Evolutionary conservation across 2,888 invertebrate species (phyloP).

Genomic region (Napeogenes inachia): DNA sequence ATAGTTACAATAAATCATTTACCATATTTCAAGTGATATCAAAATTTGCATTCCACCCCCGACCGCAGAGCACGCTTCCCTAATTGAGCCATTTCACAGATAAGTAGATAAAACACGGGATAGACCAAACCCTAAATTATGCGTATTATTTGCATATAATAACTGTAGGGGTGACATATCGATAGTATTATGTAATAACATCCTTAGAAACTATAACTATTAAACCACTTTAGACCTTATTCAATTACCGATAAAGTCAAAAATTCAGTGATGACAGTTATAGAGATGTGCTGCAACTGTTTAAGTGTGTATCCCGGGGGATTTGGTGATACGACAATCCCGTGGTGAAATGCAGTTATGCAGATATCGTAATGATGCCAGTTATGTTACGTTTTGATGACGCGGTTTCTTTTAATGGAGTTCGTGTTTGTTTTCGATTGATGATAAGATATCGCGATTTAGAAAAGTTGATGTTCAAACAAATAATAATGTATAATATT

Average conservation of each 20-base stretch:
- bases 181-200: neutral
- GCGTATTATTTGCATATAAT: slow-evolving; percentile 75
- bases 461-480: neutral
- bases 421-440: slow-evolving; percentile 27
- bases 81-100: slow-evolving; percentile 77
- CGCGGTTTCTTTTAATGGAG: slow-evolving; percentile 36
- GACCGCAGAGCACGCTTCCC: slow-evolving; percentile 50
- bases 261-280: slow-evolving; percentile 9
- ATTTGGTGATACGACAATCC: slow-evolving; percentile 55
- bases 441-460: slow-evolving; percentile 5
- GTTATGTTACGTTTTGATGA: slow-evolving; percentile 49
- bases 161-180: slow-evolving; percentile 66
- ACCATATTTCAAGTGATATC: slow-evolving; percentile 66
- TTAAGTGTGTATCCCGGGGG: slow-evolving; percentile 42
- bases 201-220: neutral
- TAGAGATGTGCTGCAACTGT: slow-evolving; percentile 21
- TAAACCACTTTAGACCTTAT: slow-evolving; percentile 29
- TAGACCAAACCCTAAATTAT: slow-evolving; percentile 68
- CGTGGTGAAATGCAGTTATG: slow-evolving; percentile 64
- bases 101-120: slow-evolving; percentile 76
- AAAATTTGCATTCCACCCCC: slow-evolving; percentile 44
- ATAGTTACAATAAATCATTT: slow-evolving; percentile 64
- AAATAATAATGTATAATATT: no score
- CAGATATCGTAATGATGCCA: slow-evolving; percentile 62
- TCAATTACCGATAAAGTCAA: neutral